These are phyloP conservation scores for Dicyrtoma fusca DNA, from an alignment of 2,888 invertebrate genomes.

Conservation along the genomic window DNA sequence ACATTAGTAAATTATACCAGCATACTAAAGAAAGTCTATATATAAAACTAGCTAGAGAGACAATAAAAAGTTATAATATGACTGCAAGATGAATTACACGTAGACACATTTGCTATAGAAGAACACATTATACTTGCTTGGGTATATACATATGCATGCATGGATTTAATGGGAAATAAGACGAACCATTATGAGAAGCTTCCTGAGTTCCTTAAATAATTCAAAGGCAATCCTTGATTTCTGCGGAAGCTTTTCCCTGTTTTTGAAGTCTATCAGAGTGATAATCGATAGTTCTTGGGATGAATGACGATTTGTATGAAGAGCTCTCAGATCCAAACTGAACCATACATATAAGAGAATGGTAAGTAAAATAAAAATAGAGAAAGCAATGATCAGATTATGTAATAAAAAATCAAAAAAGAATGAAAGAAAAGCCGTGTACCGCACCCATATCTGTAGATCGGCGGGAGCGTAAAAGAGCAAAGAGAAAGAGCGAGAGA, in stretches of 20 bases:
- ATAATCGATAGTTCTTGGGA: conserved; percentile 57
- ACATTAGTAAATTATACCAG: too few relatives aligned
- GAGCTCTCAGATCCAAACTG: conserved; percentile 55
- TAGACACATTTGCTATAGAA: not conserved
- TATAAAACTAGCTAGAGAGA: too few relatives aligned
- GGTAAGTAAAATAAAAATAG: conserved; percentile 1
- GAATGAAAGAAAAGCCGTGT: conserved; percentile 25
- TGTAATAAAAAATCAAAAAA: conserved; percentile 14
- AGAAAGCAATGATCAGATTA: too few relatives aligned
- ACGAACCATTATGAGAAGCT: conserved; percentile 51
- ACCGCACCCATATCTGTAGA: not conserved
- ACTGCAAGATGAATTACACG: not conserved
- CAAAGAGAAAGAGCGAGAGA: not conserved
- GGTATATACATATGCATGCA: not conserved
- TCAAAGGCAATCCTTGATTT: conserved; percentile 57
- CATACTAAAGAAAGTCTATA: too few relatives aligned
- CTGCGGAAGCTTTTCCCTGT: conserved; percentile 53
- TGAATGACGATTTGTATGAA: conserved; percentile 54
- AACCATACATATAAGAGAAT: not conserved
- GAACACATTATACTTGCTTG: not conserved
- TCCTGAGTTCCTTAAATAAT: conserved; percentile 56
- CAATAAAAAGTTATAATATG: too few relatives aligned
- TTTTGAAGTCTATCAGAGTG: conserved; percentile 57
- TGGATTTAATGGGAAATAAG: conserved; percentile 28
- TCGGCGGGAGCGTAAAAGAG: not conserved